Percentiles rank a stretch among this genome's conserved stretches.
phyloP scores from a whole-genome alignment of 2,888 invertebrate genomes.

The Zaprionus bogoriensis region DNA sequence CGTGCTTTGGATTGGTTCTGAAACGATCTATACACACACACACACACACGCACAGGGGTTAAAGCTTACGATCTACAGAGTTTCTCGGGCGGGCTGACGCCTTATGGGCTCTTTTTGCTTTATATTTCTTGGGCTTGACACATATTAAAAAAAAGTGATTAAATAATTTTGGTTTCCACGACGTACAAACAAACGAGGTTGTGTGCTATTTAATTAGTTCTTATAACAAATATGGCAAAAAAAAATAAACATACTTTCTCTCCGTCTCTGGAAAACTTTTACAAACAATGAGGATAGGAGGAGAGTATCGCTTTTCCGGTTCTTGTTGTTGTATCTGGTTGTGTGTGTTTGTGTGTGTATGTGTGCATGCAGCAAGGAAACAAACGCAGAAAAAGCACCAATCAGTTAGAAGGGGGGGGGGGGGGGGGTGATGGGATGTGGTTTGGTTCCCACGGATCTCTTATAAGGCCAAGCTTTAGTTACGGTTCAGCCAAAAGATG shows the following conservation, averaged over 20 bases:
- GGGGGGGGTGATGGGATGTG: too few relatives aligned
- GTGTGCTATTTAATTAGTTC: conserved; percentile 61
- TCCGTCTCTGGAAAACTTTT: conserved; percentile 34
- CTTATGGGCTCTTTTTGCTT: too few relatives aligned
- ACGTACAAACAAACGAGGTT: conserved; percentile 46
- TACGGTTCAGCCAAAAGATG: conserved; percentile 90
- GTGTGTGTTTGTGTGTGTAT: conserved; percentile 21
- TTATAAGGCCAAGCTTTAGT: conserved; percentile 73
- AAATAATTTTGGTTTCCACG: conserved; percentile 31
- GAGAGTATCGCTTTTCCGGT: conserved; percentile 17
- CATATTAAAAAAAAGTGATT: conserved; percentile 23
- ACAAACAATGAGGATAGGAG: conserved; percentile 11
- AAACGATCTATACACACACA: conserved; percentile 19
- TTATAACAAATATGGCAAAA: conserved; percentile 68
- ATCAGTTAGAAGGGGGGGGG: too few relatives aligned
- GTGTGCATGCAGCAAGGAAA: conserved; percentile 42
- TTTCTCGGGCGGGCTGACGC: conserved; percentile 8
- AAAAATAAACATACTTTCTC: conserved; percentile 44
- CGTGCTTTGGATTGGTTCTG: conserved; percentile 35
- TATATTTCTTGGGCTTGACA: conserved; percentile 4
- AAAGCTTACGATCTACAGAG: neutral
- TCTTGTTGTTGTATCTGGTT: conserved; percentile 19
- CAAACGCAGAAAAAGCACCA: conserved; percentile 41
- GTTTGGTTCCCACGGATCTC: conserved; percentile 1
- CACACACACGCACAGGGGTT: conserved; percentile 22